Percentiles rank a stretch among this genome's conserved stretches.
These are phyloP conservation scores for Agelastica alni DNA, from an alignment of 2,888 invertebrate genomes.

Conservation along the genomic window DNA sequence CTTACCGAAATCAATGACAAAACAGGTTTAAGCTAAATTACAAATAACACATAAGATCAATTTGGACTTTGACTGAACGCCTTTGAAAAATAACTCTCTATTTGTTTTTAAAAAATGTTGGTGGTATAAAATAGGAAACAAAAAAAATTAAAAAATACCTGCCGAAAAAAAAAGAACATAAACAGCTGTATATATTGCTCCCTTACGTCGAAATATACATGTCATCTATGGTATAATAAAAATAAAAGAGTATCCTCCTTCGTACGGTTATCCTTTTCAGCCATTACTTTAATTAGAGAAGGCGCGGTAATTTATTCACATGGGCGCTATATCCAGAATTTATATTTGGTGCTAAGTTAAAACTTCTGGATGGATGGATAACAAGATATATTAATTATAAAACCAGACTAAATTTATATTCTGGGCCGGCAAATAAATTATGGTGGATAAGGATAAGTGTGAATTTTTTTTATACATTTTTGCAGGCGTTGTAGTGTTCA, in stretches of 20 bases:
- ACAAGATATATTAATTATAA: constrained; percentile 19
- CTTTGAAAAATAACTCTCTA: too few relatives aligned
- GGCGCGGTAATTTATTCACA: constrained; percentile 32
- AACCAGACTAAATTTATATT: constrained; percentile 1
- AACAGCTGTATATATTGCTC: neutral
- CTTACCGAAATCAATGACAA: too few relatives aligned
- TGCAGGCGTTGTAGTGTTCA: too few relatives aligned
- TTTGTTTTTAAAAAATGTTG: too few relatives aligned
- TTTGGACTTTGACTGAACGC: too few relatives aligned
- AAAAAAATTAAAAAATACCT: too few relatives aligned
- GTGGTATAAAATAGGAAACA: too few relatives aligned
- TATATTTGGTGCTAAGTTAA: constrained; percentile 16
- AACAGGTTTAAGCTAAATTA: too few relatives aligned
- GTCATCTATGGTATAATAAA: constrained; percentile 5
- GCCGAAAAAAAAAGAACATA: neutral
- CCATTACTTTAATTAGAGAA: constrained; percentile 33
- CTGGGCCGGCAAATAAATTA: neutral
- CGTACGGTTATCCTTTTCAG: neutral
- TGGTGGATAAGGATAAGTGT: neutral
- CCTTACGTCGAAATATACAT: neutral
- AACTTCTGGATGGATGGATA: constrained; percentile 18
- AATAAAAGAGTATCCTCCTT: constrained; percentile 2
- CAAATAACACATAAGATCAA: too few relatives aligned
- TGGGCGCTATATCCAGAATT: constrained; percentile 20
- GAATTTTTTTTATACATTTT: neutral